phyloP scores from a whole-genome alignment of 1,140 invertebrate species.

The Triops longicaudatus region DNA sequence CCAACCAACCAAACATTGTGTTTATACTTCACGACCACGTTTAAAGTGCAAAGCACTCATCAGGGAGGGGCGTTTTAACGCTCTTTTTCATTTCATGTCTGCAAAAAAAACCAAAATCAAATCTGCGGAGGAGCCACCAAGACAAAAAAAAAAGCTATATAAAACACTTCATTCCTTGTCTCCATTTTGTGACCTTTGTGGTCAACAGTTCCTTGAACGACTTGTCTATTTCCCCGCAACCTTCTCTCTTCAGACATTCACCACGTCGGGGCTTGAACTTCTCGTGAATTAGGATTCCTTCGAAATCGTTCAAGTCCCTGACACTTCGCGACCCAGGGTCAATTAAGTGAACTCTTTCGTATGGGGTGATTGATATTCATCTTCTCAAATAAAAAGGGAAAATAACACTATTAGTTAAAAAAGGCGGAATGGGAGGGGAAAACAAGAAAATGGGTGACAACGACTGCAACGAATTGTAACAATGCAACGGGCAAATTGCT shows the following conservation, averaged over 20 bases:
- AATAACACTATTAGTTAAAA: neutral
- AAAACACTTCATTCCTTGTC: neutral
- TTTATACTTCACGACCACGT: neutral
- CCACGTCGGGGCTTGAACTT: too few species aligned
- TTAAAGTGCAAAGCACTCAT: conserved; percentile 11
- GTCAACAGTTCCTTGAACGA: neutral
- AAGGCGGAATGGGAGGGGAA: neutral
- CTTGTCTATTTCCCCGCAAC: too few species aligned
- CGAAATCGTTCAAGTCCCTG: neutral
- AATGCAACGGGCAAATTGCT: neutral
- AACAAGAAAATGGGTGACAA: neutral
- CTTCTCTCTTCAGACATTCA: too few species aligned
- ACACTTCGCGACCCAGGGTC: neutral
- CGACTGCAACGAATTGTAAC: neutral
- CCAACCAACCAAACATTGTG: neutral
- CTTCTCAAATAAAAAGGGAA: too few species aligned
- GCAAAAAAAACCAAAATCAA: neutral
- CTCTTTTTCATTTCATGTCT: neutral
- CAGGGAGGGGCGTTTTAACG: neutral
- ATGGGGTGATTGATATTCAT: neutral
- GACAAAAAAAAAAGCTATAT: neutral
- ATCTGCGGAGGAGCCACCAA: neutral
- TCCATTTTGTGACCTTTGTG: neutral
- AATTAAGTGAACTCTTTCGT: neutral
- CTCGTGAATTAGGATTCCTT: neutral